phyloP scores from a whole-genome alignment of 2,888 invertebrate species.

The Zelleria hepariella region DNA sequence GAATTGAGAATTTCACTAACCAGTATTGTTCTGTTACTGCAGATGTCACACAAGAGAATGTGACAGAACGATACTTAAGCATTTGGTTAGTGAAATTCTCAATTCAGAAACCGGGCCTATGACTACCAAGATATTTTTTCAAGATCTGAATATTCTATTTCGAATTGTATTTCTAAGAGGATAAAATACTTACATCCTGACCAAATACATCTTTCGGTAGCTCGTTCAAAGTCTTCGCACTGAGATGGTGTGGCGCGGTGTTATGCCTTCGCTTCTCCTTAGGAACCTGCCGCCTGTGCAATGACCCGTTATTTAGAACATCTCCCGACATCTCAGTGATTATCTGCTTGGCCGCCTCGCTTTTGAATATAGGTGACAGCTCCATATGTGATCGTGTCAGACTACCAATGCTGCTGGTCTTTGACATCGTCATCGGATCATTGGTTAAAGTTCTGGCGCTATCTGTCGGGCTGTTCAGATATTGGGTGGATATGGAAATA shows the following conservation, averaged over 20 bases:
- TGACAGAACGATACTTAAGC: no score
- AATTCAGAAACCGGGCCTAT: no score
- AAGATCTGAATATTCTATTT: no score
- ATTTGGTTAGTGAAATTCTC: no score
- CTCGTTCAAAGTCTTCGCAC: constrained; percentile 73
- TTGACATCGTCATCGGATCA: constrained; percentile 57
- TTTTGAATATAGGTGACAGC: constrained; percentile 86
- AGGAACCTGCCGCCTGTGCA: constrained; percentile 79
- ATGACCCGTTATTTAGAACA: constrained; percentile 69
- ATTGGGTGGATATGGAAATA: constrained; percentile 54
- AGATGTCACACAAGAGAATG: no score
- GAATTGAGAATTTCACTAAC: no score
- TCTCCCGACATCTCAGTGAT: constrained; percentile 83
- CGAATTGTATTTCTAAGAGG: no score
- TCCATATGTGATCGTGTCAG: constrained; percentile 65
- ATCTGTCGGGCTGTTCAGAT: constrained; percentile 60
- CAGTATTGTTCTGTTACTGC: no score
- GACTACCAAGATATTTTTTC: no score
- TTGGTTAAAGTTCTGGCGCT: constrained; percentile 60
- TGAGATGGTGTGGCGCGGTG: constrained; percentile 86
- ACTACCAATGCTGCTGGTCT: constrained; percentile 60
- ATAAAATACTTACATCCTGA: constrained; percentile 63
- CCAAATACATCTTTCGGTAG: constrained; percentile 59
- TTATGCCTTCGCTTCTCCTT: constrained; percentile 88
- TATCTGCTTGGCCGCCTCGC: constrained; percentile 88